A percentile compares a stretch with the other conserved stretches of the same genome.
phyloP scores from a whole-genome alignment of 2,113 vertebrate species.

The Oryzias celebensis region DNA sequence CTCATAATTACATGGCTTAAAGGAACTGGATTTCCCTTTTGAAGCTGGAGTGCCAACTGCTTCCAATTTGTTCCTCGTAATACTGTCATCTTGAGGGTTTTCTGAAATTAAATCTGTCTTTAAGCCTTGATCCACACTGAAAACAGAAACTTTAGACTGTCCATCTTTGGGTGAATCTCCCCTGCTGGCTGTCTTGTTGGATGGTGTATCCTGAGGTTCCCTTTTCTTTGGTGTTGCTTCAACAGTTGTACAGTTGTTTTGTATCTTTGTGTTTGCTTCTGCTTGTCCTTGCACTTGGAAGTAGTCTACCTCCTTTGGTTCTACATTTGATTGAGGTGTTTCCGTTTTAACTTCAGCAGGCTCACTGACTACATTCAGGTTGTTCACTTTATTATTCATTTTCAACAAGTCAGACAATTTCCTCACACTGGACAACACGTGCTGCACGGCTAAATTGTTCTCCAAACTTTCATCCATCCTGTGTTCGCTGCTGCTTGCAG shows the following conservation, averaged over 20 bases:
- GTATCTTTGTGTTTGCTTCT: constrained; percentile 17
- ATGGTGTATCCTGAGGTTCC: constrained; percentile 18
- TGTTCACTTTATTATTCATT: constrained; percentile 22
- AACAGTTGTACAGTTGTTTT: constrained; percentile 9
- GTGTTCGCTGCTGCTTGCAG: constrained; percentile 14
- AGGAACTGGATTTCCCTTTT: constrained; percentile 30
- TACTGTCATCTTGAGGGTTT: constrained; percentile 19
- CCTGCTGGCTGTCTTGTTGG: constrained; percentile 23
- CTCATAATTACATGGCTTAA: constrained; percentile 23
- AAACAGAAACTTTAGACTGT: constrained; percentile 21
- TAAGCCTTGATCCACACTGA: constrained; percentile 33
- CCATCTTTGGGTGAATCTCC: constrained; percentile 19
- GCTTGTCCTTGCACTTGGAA: constrained; percentile 62
- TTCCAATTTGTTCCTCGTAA: constrained; percentile 28
- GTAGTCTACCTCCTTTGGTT: constrained; percentile 45
- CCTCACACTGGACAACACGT: constrained; percentile 35
- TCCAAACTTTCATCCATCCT: constrained; percentile 21
- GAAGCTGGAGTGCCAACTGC: constrained; percentile 23
- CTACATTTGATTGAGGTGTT: constrained; percentile 27
- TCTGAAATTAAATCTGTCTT: constrained; percentile 32
- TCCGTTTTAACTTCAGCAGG: constrained; percentile 21
- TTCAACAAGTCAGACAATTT: constrained; percentile 37
- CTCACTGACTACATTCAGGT: constrained; percentile 3
- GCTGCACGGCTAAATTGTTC: constrained; percentile 28
- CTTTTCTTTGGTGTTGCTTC: constrained; percentile 15